Conservation (phyloP, 2,797 vertebrate genomes). For the Bradypodion ventrale region DNA sequence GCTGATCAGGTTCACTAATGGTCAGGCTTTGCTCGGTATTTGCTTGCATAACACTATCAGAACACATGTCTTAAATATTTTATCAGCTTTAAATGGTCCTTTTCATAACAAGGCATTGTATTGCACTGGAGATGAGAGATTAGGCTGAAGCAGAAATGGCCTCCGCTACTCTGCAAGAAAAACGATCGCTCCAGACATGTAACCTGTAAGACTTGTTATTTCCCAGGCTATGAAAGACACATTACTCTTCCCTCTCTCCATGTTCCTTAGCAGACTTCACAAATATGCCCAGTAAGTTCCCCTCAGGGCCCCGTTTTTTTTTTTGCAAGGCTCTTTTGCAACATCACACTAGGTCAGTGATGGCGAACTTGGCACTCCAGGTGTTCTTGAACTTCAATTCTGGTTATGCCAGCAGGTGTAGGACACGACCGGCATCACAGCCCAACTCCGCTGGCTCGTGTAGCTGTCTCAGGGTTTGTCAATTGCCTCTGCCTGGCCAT, state of each 20-base stretch:
- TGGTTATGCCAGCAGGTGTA: no score
- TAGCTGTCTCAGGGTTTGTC: no score
- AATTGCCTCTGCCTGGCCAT: no score
- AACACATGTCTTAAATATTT: slow-evolving; percentile 73
- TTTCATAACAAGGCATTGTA: slow-evolving; percentile 56
- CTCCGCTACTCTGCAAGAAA: slow-evolving; percentile 33
- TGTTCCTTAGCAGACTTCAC: accelerated
- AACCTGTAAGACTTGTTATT: slow-evolving; percentile 16
- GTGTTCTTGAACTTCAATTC: no score
- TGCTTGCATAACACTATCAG: slow-evolving; percentile 74
- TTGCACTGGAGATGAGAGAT: slow-evolving; percentile 44
- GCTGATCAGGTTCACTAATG: slow-evolving; percentile 69
- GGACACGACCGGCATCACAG: no score
- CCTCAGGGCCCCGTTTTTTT: no score
- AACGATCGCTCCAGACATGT: slow-evolving; percentile 32
- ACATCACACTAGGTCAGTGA: not conserved
- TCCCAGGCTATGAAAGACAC: slow-evolving; percentile 22
- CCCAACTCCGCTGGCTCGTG: no score
- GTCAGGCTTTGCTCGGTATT: slow-evolving; percentile 57
- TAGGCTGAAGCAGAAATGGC: slow-evolving; percentile 41
- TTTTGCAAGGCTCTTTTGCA: slow-evolving; percentile 11
- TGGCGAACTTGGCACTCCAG: no score
- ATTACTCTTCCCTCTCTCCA: not conserved
- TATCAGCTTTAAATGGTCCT: slow-evolving; percentile 68
- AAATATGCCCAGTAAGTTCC: not conserved